Percentiles rank a stretch among this genome's conserved stretches.
Conservation (phyloP, 2,888 invertebrate genomes). For the Rhingia campestris region DNA sequence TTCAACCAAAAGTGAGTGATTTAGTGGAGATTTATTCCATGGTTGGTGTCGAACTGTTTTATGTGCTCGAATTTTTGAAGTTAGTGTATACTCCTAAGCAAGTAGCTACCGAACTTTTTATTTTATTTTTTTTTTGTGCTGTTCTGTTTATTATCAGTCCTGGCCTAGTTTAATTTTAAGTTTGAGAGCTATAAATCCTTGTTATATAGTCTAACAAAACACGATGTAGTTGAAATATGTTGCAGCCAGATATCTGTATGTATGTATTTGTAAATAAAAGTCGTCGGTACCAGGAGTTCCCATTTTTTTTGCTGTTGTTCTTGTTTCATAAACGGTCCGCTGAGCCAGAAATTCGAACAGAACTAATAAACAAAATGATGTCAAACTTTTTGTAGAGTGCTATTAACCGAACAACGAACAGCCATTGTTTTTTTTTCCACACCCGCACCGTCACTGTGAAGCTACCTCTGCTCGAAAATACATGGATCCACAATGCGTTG, state of each 20-base stretch:
- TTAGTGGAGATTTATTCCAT: no score
- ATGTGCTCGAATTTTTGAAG: no score
- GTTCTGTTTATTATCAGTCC: constrained; percentile 60
- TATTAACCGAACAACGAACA: constrained; percentile 19
- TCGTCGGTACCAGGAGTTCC: constrained; percentile 32
- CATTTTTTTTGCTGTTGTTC: constrained; percentile 21
- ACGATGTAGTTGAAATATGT: constrained; percentile 62
- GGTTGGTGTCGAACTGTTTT: no score
- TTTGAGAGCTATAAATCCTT: constrained; percentile 49
- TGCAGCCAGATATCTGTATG: neutral
- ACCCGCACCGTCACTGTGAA: constrained; percentile 7
- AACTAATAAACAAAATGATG: constrained; percentile 54
- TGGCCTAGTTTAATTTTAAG: constrained; percentile 35
- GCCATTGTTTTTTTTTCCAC: neutral
- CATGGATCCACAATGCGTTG: constrained; percentile 45
- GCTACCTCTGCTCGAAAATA: constrained; percentile 14
- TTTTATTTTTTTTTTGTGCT: no score
- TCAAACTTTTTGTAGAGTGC: constrained; percentile 38
- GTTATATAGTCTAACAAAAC: constrained; percentile 46
- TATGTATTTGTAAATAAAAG: constrained; percentile 20
- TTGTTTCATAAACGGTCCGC: no score
- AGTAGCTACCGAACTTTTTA: no score
- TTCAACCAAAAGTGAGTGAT: no score
- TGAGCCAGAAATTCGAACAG: constrained; percentile 66
- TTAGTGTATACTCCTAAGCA: no score